Base-by-base conservation (phyloP, 2,888 invertebrate species). In the Caenorhabditis doughertyi region DNA sequence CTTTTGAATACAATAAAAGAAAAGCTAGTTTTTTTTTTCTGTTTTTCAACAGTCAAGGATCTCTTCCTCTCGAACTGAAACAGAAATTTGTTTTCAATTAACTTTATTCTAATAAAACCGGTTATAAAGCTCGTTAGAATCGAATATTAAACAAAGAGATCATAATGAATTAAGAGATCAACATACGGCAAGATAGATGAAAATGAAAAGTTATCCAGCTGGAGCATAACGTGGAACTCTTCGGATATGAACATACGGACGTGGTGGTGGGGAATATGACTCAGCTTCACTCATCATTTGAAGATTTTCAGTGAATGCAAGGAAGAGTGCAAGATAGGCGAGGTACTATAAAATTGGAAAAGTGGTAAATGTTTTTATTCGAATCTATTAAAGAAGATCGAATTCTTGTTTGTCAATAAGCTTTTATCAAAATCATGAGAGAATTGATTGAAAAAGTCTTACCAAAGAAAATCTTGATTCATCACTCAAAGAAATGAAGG, bases 231-330 rank as follows among this genome's bases (percentile, higher is more conserved):
- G 62, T 25, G 44, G 51, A 7, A 42, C n/a, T 27, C 70, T 65
- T 18, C 62, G 32, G 2, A 27, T 18, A 65, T 79, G 47, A 23
- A 64, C 58, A 25, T 42, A 64, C 1, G 68, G 55, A n/a, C 68
- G 62, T 5, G 62, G 68, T 25, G 80, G 68, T 7, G 80, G 74
- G 11, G 55, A 32, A 23, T 74, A 74, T 0, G 67, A 58, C 32
- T 79, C 70, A 13, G 83, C 67, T 51, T 79, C 77, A 47, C 67
- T 71, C 55, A 83, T 62, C 71, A 65, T 68, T 62, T 80, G 79
- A 23, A 83, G 62, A 39, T 83, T 80, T n/a, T 83, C 83, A 21
- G 83, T 71, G 53, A 83, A 83, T 13, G 83, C 83, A 25, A 83
- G 70, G 47, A 79, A 83, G 9, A 83, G 71, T 2, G 76, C 58